These are phyloP conservation scores for Mythimna albipuncta DNA, from an alignment of 2,888 invertebrate genomes.

Conservation along the genomic window DNA sequence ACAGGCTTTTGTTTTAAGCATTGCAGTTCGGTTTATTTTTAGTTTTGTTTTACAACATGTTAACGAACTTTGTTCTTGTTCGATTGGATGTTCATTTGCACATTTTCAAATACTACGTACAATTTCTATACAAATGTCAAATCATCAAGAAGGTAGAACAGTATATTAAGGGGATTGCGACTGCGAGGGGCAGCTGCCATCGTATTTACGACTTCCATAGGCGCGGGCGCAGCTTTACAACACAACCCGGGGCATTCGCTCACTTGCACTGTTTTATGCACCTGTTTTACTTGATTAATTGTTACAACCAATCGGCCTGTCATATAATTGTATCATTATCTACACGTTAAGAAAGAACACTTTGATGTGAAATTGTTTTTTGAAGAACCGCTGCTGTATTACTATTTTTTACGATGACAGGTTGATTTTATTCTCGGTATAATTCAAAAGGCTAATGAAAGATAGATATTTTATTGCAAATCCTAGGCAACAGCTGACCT, in stretches of 20 bases:
- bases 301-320: constrained; percentile 78
- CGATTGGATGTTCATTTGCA: constrained; percentile 60
- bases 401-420: constrained; percentile 47
- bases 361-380: constrained; percentile 52
- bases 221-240: constrained; percentile 81
- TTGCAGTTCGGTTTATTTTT: constrained; percentile 25
- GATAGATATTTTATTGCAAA: constrained; percentile 34
- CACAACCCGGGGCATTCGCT: constrained; percentile 72
- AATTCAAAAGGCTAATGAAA: constrained; percentile 38
- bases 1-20: constrained; percentile 43
- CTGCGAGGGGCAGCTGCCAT: constrained; percentile 80
- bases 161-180: constrained; percentile 68
- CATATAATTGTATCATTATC: constrained; percentile 80
- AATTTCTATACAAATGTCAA: constrained; percentile 78
- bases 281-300: constrained; percentile 88
- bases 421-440: constrained; percentile 35
- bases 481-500: constrained; percentile 25
- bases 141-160: constrained; percentile 73
- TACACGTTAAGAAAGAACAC: constrained; percentile 63
- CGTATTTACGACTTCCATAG: constrained; percentile 85
- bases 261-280: constrained; percentile 78
- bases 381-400: constrained; percentile 38
- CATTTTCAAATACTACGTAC: constrained; percentile 60
- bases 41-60: constrained; percentile 23
- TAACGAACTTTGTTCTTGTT: constrained; percentile 33